These are phyloP conservation scores for Gryllus bimaculatus DNA, from an alignment of 1,140 invertebrate species.

Conservation along the genomic window DNA sequence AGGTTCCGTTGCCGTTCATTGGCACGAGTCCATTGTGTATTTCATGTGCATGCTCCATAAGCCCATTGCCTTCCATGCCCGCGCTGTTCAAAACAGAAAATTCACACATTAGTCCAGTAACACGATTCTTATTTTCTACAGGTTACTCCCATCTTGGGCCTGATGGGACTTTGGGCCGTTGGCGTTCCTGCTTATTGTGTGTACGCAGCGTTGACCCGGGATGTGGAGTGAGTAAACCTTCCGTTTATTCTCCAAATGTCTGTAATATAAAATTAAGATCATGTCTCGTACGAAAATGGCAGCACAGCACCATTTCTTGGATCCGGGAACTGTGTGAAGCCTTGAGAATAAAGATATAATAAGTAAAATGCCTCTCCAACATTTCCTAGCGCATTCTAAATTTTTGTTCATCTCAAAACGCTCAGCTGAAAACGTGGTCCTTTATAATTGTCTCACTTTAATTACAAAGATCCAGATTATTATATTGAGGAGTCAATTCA, in stretches of 20 bases:
- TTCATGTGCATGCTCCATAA: conserved; percentile 44
- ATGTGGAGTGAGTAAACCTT: conserved; percentile 8
- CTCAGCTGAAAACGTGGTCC: no score
- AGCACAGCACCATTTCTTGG: no score
- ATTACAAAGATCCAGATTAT: no score
- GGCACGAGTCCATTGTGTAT: conserved; percentile 49
- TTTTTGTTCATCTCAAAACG: no score
- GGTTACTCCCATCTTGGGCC: conserved; percentile 30
- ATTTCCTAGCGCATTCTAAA: no score
- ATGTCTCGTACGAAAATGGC: no score
- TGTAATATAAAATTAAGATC: conserved; percentile 7
- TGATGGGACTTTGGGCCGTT: conserved; percentile 20
- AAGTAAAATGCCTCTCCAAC: no score
- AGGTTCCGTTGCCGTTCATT: conserved; percentile 41
- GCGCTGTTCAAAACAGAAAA: conserved; percentile 33
- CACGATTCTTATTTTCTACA: conserved; percentile 27
- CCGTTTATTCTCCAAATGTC: not conserved
- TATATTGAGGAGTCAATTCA: no score
- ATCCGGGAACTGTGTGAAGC: no score
- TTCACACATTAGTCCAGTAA: not conserved
- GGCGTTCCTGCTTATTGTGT: no score
- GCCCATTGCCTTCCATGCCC: conserved; percentile 37
- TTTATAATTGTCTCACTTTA: no score
- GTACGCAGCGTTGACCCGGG: not conserved
- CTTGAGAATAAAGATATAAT: no score